A percentile compares a stretch with the other conserved stretches of the same genome.
These are phyloP conservation scores for Helicoverpa armigera DNA, from an alignment of 1,140 invertebrate genomes.

Conservation along the genomic window DNA sequence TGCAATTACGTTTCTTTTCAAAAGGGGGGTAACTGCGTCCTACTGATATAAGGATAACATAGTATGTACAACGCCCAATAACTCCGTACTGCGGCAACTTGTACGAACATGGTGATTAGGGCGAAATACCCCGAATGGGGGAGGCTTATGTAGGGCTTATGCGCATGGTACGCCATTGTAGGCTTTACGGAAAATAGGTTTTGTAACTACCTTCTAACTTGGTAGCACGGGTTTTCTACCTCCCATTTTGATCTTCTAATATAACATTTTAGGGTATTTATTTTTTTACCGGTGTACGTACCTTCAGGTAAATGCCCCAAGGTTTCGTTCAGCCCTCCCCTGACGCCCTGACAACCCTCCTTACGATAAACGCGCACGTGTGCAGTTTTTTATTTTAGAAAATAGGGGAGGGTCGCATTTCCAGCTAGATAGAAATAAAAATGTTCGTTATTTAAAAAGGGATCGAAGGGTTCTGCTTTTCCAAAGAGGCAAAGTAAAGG, in stretches of 20 bases:
- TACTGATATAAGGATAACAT: neutral
- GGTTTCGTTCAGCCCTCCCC: constrained; percentile 5
- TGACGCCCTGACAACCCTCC: constrained; percentile 9
- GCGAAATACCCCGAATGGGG: neutral
- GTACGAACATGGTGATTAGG: constrained; percentile 11
- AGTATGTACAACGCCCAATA: neutral
- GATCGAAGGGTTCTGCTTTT: neutral
- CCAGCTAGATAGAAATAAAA: neutral
- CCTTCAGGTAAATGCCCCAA: neutral
- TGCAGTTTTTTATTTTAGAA: constrained; percentile 22
- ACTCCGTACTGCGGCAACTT: constrained; percentile 1
- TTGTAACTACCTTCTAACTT: too few species aligned
- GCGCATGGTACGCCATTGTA: too few species aligned
- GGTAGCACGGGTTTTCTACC: too few species aligned
- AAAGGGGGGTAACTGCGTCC: too few species aligned
- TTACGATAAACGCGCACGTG: constrained; percentile 21
- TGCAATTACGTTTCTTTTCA: too few species aligned
- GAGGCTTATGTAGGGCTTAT: neutral
- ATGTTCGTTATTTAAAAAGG: neutral
- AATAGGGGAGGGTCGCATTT: constrained; percentile 4
- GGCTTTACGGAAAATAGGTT: too few species aligned
- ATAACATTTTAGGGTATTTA: too few species aligned
- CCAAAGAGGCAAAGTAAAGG: neutral
- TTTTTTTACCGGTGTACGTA: too few species aligned
- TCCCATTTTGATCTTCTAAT: too few species aligned